Evolutionary conservation across 2,888 invertebrate species (phyloP).

Genomic region (Callyntrura guangdongensis): DNA sequence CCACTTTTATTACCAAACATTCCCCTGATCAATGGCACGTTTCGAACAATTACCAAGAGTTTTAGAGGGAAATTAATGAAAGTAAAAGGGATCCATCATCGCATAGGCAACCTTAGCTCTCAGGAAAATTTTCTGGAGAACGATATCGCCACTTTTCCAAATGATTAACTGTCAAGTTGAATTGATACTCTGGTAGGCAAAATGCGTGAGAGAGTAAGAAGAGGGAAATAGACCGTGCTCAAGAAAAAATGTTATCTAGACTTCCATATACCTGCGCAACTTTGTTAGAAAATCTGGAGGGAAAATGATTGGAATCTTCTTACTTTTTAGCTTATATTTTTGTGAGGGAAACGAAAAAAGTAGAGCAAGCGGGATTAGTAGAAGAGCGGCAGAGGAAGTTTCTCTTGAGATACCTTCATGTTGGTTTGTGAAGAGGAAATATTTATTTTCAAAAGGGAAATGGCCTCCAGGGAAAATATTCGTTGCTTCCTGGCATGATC

Average conservation of each 20-base stretch:
- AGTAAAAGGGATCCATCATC: slow-evolving; percentile 36
- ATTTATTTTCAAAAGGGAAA: slow-evolving; percentile 41
- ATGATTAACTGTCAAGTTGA: slow-evolving; percentile 72
- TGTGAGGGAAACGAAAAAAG: slow-evolving; percentile 41
- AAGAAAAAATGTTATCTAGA: neutral
- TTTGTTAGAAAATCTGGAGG: no score
- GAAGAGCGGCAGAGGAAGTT: slow-evolving; percentile 15
- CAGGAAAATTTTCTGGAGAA: neutral
- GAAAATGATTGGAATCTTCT: neutral
- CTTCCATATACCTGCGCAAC: neutral
- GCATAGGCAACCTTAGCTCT: slow-evolving; percentile 8
- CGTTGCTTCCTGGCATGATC: slow-evolving; percentile 65
- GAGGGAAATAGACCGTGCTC: slow-evolving; percentile 8
- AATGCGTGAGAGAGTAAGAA: neutral
- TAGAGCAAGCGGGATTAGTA: slow-evolving; percentile 54
- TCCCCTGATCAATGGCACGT: slow-evolving; percentile 20
- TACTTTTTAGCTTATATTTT: neutral
- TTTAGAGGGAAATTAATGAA: slow-evolving; percentile 2
- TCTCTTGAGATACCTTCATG: slow-evolving; percentile 56
- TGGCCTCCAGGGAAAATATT: slow-evolving; percentile 61
- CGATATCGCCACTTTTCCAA: slow-evolving; percentile 36
- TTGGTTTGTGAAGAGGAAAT: slow-evolving; percentile 36
- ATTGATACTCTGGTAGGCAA: slow-evolving; percentile 54
- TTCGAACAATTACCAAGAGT: neutral
- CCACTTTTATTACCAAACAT: slow-evolving; percentile 30